These are phyloP conservation scores for Reticulitermes speratus DNA, from an alignment of 1,140 invertebrate genomes.

Conservation along the genomic window DNA sequence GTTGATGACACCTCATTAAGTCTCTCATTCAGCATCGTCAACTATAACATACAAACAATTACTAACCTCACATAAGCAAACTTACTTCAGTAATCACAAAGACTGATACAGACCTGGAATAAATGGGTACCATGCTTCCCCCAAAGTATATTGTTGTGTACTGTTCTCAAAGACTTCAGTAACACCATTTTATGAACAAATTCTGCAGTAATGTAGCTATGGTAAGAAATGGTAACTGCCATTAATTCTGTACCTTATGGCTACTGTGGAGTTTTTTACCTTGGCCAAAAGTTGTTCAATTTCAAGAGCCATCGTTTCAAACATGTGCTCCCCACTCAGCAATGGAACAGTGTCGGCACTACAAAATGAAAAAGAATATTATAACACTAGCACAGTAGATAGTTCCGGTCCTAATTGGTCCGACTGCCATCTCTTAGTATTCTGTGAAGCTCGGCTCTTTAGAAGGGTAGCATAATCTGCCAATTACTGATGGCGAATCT, in stretches of 20 bases:
- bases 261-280: conserved; percentile 51
- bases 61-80: neutral
- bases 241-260: too few species aligned
- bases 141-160: too few species aligned
- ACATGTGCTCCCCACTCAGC: conserved; percentile 83
- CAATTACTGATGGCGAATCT: neutral
- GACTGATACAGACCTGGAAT: too few species aligned
- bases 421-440: too few species aligned
- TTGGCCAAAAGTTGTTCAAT: conserved; percentile 84
- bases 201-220: too few species aligned
- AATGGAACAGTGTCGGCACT: conserved; percentile 73
- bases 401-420: too few species aligned
- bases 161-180: too few species aligned
- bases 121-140: too few species aligned
- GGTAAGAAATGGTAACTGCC: too few species aligned
- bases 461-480: neutral
- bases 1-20: conserved; percentile 72
- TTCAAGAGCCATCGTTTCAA: conserved; percentile 89
- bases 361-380: neutral
- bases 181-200: too few species aligned
- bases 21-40: conserved; percentile 81
- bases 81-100: neutral
- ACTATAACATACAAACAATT: conserved; percentile 53
- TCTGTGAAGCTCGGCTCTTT: too few species aligned
- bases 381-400: neutral